Evolutionary conservation across 2,888 invertebrate genomes (phyloP), one percentile per base, ranked within the genome.

Genomic region (Melieria picta): DNA sequence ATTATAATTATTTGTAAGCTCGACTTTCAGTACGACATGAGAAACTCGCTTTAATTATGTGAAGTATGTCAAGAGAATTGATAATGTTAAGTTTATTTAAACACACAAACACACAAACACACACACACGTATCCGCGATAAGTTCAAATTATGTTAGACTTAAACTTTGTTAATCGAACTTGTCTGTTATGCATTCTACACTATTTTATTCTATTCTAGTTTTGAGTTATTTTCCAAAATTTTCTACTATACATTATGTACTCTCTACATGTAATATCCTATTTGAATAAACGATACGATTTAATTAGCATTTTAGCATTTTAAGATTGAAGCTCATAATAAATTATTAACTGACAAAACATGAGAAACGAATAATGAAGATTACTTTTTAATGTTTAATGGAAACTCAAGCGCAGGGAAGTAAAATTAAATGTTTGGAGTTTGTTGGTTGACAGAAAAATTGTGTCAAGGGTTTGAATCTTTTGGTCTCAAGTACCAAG

Each of bases 251-350:
- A 30, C 30, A 30, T 30, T 30, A 30, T 30, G 30, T 30, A 30
- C 30, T 30, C 30, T 30, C 30, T 30, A 30, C 30, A 30, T 30
- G 61, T 61, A 56, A 69, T 69, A 63, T 57, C 42, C 9, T 47
- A 62, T 57, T 47, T 57, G n/a, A 43, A 13, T 69, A 69, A 69
- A 61, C 47, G n/a, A 69, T 47, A 63, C 42, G 62, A 69, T 63
- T 63, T 63, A 56, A 48, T 45, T 63, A 63, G 56, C 47, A 63
- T 69, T 69, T 62, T 63, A 69, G 69, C 63, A 47, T 57, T 69
- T 48, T 56, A 62, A 69, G 56, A 69, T 55, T 69, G 13, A 69
- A 63, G 63, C 57, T 69, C 69, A 69, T 69, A 63, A 69, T 69
- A 69, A 69, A 69, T 69, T 69, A 69, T 63, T 56, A 63, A 69